Percentiles rank a stretch among this genome's conserved stretches.
phyloP scores from a whole-genome alignment of 2,113 vertebrate genomes.

The Thunnus maccoyii region DNA sequence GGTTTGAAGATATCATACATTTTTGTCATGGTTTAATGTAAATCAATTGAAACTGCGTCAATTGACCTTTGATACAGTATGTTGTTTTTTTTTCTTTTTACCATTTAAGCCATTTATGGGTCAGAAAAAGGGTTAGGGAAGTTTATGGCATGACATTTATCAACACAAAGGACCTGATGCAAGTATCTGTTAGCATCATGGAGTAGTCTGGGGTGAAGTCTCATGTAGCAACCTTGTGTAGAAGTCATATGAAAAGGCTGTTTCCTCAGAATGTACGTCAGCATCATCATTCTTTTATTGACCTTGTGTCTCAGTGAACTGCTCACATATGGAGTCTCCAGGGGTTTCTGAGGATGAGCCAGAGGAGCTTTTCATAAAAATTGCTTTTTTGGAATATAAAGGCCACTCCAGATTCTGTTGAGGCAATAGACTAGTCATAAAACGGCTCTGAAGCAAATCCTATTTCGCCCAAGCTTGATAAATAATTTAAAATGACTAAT shows the following conservation, averaged over 20 bases:
- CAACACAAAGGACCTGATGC: slow-evolving; percentile 14
- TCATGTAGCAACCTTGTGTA: slow-evolving; percentile 11
- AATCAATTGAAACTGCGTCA: too few relatives aligned
- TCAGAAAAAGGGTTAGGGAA: not conserved
- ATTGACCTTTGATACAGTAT: not conserved
- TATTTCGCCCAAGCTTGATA: slow-evolving; percentile 79
- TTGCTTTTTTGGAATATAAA: slow-evolving; percentile 34
- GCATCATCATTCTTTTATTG: slow-evolving; percentile 22
- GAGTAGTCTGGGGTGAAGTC: slow-evolving; percentile 9
- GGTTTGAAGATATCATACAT: not conserved
- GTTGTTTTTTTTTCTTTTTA: not conserved
- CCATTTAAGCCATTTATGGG: not conserved
- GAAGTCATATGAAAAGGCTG: slow-evolving; percentile 8
- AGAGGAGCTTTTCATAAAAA: slow-evolving; percentile 43
- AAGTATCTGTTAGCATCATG: not conserved
- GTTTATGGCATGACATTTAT: slow-evolving; percentile 14
- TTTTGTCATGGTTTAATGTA: not conserved
- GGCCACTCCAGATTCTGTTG: slow-evolving; percentile 50
- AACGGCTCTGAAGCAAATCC: slow-evolving; percentile 69
- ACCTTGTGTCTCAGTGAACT: slow-evolving; percentile 39
- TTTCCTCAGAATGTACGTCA: slow-evolving; percentile 16
- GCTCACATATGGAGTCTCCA: slow-evolving; percentile 24
- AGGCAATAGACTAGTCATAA: slow-evolving; percentile 58
- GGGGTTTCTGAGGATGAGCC: slow-evolving; percentile 38
- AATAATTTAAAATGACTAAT: slow-evolving; percentile 87